phyloP scores from a whole-genome alignment of 2,797 vertebrate genomes.

The Poecilia wingei region DNA sequence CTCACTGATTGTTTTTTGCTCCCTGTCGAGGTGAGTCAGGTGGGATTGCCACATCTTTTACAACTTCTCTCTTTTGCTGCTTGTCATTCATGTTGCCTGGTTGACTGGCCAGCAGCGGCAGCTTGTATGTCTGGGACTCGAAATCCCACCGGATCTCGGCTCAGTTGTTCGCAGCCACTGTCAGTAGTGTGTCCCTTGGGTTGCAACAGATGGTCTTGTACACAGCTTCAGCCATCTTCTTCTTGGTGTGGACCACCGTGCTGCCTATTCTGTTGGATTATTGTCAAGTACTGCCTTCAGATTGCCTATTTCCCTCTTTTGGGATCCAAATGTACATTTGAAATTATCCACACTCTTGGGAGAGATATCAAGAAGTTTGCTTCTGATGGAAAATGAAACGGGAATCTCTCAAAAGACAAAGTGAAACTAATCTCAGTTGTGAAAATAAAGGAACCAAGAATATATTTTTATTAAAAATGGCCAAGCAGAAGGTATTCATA shows the following conservation, averaged over 20 bases:
- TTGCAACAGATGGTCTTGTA: neutral
- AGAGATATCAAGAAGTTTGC: neutral
- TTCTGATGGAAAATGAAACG: neutral
- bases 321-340: neutral
- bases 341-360: neutral
- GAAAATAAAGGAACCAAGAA: neutral
- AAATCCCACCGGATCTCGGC: slow-evolving; percentile 8
- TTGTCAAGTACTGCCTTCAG: neutral
- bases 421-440: neutral
- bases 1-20: neutral
- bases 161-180: slow-evolving; percentile 4
- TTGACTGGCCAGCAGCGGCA: slow-evolving; percentile 3
- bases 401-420: neutral
- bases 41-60: slow-evolving; percentile 6
- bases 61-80: slow-evolving; percentile 13
- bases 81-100: slow-evolving; percentile 12
- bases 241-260: neutral
- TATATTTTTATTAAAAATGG: no score
- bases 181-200: slow-evolving; percentile 13
- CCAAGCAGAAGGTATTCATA: no score
- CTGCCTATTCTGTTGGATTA: neutral
- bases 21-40: slow-evolving; percentile 1
- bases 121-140: slow-evolving; percentile 11
- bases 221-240: slow-evolving; percentile 2
- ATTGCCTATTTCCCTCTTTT: neutral